Conservation (phyloP, 1,140 invertebrate species). For the Drosophila parvula region DNA sequence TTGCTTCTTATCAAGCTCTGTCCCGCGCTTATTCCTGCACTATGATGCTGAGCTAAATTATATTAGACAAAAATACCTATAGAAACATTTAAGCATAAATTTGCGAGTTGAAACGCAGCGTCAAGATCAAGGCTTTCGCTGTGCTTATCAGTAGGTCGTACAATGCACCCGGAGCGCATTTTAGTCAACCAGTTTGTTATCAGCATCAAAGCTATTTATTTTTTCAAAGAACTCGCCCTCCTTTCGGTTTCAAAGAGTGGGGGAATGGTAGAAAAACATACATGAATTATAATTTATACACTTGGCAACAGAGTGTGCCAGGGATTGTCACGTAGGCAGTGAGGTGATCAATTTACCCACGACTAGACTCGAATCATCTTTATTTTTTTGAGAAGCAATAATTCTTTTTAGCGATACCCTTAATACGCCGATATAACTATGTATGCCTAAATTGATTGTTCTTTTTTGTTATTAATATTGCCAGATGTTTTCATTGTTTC, state of each 20-base stretch:
- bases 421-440: not conserved
- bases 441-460: not conserved
- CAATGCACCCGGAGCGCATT: slow-evolving; percentile 78
- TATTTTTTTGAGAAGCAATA: not conserved
- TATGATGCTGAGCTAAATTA: slow-evolving; percentile 15
- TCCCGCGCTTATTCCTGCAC: slow-evolving; percentile 42
- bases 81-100: slow-evolving; percentile 43
- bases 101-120: slow-evolving; percentile 74
- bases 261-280: slow-evolving; percentile 9
- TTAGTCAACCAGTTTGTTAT: slow-evolving; percentile 80
- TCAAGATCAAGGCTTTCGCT: slow-evolving; percentile 75
- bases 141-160: slow-evolving; percentile 67
- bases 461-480: not conserved
- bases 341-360: slow-evolving; percentile 21
- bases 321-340: slow-evolving; percentile 34
- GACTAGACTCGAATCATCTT: not conserved
- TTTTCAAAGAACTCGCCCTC: slow-evolving; percentile 41
- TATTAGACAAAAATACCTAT: slow-evolving; percentile 39
- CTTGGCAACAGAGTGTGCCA: slow-evolving; percentile 31
- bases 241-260: slow-evolving; percentile 60
- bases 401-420: not conserved
- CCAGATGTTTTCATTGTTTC: not conserved
- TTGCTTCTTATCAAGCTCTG: slow-evolving; percentile 54
- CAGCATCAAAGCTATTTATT: slow-evolving; percentile 46
- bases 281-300: not conserved